phyloP scores from a whole-genome alignment of 2,113 vertebrate species.

The Austrofundulus limnaeus region DNA sequence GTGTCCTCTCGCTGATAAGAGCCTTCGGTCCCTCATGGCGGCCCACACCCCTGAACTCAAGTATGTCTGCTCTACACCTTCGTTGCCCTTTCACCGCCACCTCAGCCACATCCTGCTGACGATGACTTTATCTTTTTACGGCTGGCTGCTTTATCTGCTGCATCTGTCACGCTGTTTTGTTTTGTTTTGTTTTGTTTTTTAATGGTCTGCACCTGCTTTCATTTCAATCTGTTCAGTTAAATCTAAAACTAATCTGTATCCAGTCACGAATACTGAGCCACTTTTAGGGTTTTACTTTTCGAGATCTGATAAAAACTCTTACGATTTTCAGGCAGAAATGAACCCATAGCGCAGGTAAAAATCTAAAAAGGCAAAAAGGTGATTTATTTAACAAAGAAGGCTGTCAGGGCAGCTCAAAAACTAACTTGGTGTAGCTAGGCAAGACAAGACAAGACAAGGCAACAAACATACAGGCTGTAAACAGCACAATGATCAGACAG shows the following conservation, averaged over 20 bases:
- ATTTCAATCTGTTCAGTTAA: constrained; percentile 36
- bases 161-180: constrained; percentile 35
- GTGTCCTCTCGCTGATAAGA: constrained; percentile 99
- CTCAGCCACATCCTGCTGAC: constrained; percentile 51
- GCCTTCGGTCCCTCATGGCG: constrained; percentile 99
- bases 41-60: constrained; percentile 99
- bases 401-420: no score
- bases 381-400: no score
- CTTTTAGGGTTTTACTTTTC: no score
- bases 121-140: constrained; percentile 47
- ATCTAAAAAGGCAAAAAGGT: no score
- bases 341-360: no score
- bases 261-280: no score
- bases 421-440: no score
- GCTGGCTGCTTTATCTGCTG: constrained; percentile 48
- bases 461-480: no score
- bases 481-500: no score
- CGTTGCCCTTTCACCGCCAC: constrained; percentile 59
- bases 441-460: no score
- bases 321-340: no score
- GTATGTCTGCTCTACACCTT: constrained; percentile 91
- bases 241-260: constrained; percentile 27
- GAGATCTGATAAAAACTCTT: no score
- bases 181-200: constrained; percentile 16
- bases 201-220: constrained; percentile 30